Evolutionary conservation across 2,797 vertebrate genomes (phyloP).

Genomic region (Gymnoscopelus braueri): DNA sequence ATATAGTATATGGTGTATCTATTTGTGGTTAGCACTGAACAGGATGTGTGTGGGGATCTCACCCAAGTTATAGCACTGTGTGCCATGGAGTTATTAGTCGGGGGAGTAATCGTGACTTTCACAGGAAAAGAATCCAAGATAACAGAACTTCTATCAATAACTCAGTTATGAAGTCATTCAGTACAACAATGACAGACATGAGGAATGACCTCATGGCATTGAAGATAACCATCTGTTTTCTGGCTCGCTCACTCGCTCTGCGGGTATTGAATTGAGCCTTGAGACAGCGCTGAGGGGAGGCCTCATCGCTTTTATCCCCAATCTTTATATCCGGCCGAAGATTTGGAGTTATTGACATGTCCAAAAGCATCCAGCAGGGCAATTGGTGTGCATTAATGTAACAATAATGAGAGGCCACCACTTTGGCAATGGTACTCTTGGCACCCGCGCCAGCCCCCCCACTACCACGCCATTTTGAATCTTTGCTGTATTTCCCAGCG

Average conservation of each 20-base stretch:
- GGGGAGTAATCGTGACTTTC: constrained; percentile 2
- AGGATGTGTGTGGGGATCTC: neutral
- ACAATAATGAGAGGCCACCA: constrained; percentile 39
- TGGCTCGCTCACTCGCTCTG: constrained; percentile 21
- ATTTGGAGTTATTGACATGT: constrained; percentile 17
- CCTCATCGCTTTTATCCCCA: constrained; percentile 6
- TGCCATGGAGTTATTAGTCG: neutral
- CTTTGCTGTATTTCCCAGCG: constrained; percentile 36
- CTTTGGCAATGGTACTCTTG: constrained; percentile 48
- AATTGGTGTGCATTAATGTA: constrained; percentile 42
- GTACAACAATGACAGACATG: constrained; percentile 16
- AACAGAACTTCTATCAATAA: constrained; percentile 10
- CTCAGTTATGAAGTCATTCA: constrained; percentile 21
- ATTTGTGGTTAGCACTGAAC: neutral
- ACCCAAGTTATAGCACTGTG: neutral
- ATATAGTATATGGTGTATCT: neutral
- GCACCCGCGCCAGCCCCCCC: constrained; percentile 9
- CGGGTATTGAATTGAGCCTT: constrained; percentile 14
- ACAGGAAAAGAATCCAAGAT: constrained; percentile 15
- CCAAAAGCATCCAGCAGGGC: constrained; percentile 14
- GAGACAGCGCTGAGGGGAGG: constrained; percentile 2
- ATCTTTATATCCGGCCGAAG: constrained; percentile 12
- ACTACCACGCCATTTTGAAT: constrained; percentile 21
- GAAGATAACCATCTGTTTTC: constrained; percentile 40
- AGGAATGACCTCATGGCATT: constrained; percentile 37